Evolutionary conservation across 2,113 vertebrate species (phyloP).

Genomic region (Tragelaphus imberbis): DNA sequence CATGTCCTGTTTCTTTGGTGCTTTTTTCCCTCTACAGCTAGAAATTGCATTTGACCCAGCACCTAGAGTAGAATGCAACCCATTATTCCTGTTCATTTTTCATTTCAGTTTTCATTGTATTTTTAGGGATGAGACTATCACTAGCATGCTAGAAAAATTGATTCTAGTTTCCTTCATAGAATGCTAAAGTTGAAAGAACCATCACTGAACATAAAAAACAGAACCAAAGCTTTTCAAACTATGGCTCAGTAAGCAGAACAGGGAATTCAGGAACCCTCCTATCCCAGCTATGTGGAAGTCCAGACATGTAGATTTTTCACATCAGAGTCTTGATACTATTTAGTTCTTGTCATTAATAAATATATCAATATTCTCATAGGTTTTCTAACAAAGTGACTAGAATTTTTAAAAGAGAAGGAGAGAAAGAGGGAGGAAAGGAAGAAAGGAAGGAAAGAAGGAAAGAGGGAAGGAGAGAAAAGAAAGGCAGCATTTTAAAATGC

Average conservation of each 20-base stretch:
- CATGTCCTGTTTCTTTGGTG: neutral
- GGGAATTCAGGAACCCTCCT: neutral
- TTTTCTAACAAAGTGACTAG: neutral
- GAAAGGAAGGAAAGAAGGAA: neutral
- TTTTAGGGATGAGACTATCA: neutral
- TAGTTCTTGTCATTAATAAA: neutral
- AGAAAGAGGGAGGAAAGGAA: neutral
- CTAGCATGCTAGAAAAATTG: neutral
- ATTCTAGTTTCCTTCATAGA: neutral
- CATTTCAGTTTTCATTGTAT: neutral
- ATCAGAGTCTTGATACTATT: neutral
- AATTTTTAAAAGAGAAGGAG: neutral
- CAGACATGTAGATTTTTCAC: neutral
- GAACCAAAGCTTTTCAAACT: neutral
- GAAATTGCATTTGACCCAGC: neutral
- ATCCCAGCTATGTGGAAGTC: neutral
- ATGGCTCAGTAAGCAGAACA: neutral
- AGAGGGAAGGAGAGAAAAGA: neutral
- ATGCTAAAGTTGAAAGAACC: neutral
- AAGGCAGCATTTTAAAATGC: neutral
- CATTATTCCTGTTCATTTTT: neutral
- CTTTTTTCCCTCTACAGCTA: neutral
- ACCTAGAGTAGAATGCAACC: neutral
- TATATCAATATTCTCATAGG: neutral
- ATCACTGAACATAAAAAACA: neutral